Conservation (phyloP, 2,113 vertebrate genomes). For the Tachycineta bicolor region DNA sequence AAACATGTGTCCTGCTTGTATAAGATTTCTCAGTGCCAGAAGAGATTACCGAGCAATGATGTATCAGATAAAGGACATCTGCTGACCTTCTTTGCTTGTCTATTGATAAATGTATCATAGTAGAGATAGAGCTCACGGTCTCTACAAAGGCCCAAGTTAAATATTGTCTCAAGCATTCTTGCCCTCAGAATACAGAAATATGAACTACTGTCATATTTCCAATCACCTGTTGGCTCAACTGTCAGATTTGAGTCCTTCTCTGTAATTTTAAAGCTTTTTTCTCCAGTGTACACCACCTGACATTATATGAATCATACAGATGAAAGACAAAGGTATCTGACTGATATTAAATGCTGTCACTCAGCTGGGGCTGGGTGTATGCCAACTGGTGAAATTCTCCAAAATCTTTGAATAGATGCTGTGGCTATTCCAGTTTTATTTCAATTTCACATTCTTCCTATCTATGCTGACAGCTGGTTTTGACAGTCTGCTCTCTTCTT, state of each 20-base stretch:
- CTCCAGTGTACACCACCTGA: not conserved
- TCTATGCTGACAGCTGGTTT: constrained; percentile 58
- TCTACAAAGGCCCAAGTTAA: not conserved
- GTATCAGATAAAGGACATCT: not conserved
- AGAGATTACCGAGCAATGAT: not conserved
- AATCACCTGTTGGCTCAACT: not conserved
- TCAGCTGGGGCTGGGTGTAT: constrained; percentile 20
- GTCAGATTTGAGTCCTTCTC: constrained; percentile 26
- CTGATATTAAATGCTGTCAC: constrained; percentile 51
- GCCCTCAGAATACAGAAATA: not conserved
- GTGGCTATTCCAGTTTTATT: constrained; percentile 64
- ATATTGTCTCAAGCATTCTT: not conserved
- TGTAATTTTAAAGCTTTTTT: constrained; percentile 49
- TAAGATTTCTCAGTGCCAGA: not conserved
- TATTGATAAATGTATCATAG: not conserved
- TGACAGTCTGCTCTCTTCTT: constrained; percentile 56
- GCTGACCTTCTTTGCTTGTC: not conserved
- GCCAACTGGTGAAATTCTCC: constrained; percentile 32
- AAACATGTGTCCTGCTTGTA: not conserved
- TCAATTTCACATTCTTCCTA: constrained; percentile 55
- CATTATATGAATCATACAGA: not conserved
- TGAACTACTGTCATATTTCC: not conserved
- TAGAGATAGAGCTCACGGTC: not conserved
- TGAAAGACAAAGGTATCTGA: constrained; percentile 32
- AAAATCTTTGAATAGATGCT: constrained; percentile 51